Base-by-base conservation (phyloP, 2,113 vertebrate genomes). In the Lampris incognitus region DNA sequence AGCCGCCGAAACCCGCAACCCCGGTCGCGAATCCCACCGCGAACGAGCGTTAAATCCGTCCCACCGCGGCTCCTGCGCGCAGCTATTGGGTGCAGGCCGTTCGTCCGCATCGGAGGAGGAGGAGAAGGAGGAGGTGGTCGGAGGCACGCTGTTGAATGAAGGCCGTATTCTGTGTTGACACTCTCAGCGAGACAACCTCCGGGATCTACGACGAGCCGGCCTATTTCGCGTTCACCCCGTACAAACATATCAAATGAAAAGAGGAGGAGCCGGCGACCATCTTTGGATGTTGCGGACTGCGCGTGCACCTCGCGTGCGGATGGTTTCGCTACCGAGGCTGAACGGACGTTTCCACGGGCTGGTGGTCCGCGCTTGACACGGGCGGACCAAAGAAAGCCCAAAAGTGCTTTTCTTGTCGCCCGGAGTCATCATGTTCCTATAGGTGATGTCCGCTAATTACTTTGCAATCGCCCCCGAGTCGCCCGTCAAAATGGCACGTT, bases 121-220 rank as follows among this genome's bases (percentile, higher is more conserved):
- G 51, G 75, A 81, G 90, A 89, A 24, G 24, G 24, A 24, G 24
- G 24, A 24, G 24, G 24, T 24, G 24, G 24, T 24, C 74, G 87
- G 84, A 65, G 79, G 40, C 11, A 78, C 78, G 67, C 68, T 67
- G 72, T 50, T 88, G 81, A 88, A 87, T 87, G 83, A 86, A 85
- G 75, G 80, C 48, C 64, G 72, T 44, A 60, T 64, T 72, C 57
- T 83, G 55, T 76, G 83, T 83, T 81, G 70, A 89, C 82, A 85
- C 42, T 79, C 46, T 62, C 2, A 76, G 74, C 69, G 69, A 68
- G 78, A 51, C 82, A 76, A 68, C 69, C 64, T 36, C 59, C 51
- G 4, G 65, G 76, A 80, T 51, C 37, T 36, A 40, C 73, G 24
- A 42, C 56, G 9, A 87, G 79, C 84, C 79, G 75, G 74, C 66